Percentiles rank a stretch among this genome's conserved stretches.
phyloP scores from a whole-genome alignment of 2,888 invertebrate species.

The Amphipoea oculea region DNA sequence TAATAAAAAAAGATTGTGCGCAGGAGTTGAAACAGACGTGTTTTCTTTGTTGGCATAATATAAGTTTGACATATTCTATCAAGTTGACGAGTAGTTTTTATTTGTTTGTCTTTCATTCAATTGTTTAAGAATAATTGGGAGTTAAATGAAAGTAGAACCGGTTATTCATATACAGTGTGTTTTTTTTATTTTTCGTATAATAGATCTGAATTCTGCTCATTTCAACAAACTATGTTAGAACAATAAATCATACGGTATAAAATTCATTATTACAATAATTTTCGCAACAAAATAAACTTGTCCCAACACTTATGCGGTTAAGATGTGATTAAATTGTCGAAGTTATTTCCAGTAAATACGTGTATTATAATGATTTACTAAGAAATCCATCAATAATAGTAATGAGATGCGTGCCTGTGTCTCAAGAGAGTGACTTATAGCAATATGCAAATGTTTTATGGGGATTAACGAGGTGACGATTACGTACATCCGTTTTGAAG shows the following conservation, averaged over 20 bases:
- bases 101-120: conserved; percentile 29
- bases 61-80: conserved; percentile 37
- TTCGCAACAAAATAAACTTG: conserved; percentile 28
- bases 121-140: conserved; percentile 18
- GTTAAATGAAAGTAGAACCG: conserved; percentile 17
- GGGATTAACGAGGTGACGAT: conserved; percentile 38
- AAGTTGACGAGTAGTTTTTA: conserved; percentile 20
- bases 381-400: conserved; percentile 56
- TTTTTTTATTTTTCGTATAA: neutral
- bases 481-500: conserved; percentile 37
- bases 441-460: conserved; percentile 39
- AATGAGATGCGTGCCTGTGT: conserved; percentile 42
- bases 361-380: conserved; percentile 60
- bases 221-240: neutral
- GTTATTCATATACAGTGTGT: neutral
- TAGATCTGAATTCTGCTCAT: neutral
- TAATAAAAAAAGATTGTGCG: neutral
- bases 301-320: conserved; percentile 39
- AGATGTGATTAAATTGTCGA: conserved; percentile 46
- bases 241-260: neutral
- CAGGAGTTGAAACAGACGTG: conserved; percentile 32
- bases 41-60: conserved; percentile 35
- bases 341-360: conserved; percentile 48
- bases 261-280: conserved; percentile 1
- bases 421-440: conserved; percentile 38